A percentile compares a stretch with the other conserved stretches of the same genome.
Conservation (phyloP, 2,888 invertebrate genomes). For the Empis livida region DNA sequence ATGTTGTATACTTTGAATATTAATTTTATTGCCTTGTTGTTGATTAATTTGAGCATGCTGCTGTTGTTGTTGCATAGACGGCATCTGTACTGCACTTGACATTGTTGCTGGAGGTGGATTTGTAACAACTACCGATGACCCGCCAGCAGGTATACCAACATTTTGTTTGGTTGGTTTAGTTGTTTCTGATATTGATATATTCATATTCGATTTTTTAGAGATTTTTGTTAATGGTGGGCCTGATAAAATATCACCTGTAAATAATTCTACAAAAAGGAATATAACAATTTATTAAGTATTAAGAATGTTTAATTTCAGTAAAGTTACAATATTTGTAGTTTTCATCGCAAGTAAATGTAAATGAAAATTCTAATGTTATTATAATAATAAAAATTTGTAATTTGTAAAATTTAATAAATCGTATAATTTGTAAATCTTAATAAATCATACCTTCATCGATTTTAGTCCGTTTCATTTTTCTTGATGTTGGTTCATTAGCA, state of each 20-base stretch:
- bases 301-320: too few relatives aligned
- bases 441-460: conserved; percentile 27
- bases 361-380: too few relatives aligned
- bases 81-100: conserved; percentile 28
- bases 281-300: not conserved
- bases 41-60: not conserved
- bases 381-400: too few relatives aligned
- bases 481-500: conserved; percentile 30
- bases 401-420: not conserved
- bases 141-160: not conserved
- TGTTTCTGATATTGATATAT: conserved; percentile 26
- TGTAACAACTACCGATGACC: conserved; percentile 15
- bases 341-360: too few relatives aligned
- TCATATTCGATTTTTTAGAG: conserved; percentile 27
- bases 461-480: conserved; percentile 31
- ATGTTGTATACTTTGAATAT: not conserved
- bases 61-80: conserved; percentile 14
- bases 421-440: too few relatives aligned
- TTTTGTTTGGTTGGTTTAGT: conserved; percentile 14
- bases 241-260: conserved; percentile 28
- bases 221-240: conserved; percentile 33
- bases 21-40: not conserved
- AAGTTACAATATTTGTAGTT: too few relatives aligned
- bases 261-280: conserved; percentile 19
- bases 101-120: conserved; percentile 30